These are phyloP conservation scores for Otus sunia DNA, from an alignment of 2,113 vertebrate species.

Conservation along the genomic window DNA sequence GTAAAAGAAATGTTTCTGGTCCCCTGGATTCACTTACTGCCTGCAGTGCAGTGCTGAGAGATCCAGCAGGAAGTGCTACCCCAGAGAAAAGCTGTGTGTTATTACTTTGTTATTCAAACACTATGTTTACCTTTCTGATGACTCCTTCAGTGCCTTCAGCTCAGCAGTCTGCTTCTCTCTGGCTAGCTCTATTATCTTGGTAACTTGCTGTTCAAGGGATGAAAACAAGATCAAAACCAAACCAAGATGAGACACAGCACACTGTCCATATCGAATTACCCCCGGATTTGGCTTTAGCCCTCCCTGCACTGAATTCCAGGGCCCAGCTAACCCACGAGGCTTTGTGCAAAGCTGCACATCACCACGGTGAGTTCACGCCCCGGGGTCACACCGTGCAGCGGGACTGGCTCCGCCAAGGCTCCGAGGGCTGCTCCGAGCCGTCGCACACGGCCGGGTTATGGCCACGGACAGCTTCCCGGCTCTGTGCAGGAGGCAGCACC, in stretches of 20 bases:
- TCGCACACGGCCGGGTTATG: not conserved
- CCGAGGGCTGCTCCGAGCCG: not conserved
- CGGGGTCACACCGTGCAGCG: too few relatives aligned
- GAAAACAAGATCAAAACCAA: not conserved
- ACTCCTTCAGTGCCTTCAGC: constrained; percentile 80
- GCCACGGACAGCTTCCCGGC: not conserved
- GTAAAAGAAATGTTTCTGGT: not conserved
- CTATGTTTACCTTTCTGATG: constrained; percentile 74
- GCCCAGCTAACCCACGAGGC: not conserved
- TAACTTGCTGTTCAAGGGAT: constrained; percentile 78
- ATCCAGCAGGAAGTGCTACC: not conserved
- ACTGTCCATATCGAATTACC: not conserved
- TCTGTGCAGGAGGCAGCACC: not conserved
- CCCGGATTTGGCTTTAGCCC: not conserved
- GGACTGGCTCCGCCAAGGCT: not conserved
- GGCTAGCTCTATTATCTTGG: constrained; percentile 88
- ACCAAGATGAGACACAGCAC: not conserved
- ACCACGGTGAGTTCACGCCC: not conserved
- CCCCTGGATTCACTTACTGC: not conserved
- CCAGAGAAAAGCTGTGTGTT: fast-evolving
- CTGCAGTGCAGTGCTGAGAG: not conserved
- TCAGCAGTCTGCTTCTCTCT: constrained; percentile 85
- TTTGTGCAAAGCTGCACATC: not conserved
- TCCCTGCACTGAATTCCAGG: not conserved
- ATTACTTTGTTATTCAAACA: not conserved